Base-by-base conservation (phyloP, 1,140 invertebrate species). In the Andrena cerasifolii region DNA sequence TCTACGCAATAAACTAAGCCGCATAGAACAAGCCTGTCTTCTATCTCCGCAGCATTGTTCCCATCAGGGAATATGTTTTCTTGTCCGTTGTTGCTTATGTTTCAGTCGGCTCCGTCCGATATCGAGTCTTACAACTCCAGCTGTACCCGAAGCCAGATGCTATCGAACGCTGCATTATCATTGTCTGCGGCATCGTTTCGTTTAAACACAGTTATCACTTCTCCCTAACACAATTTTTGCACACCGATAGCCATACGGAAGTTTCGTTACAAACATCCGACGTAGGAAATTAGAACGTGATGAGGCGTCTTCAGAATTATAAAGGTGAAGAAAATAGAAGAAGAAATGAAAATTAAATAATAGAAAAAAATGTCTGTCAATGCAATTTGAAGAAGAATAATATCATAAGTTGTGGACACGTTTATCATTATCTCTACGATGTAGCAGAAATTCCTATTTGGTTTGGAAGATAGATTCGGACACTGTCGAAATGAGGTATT, bases 41-140 rank as follows among this genome's bases (percentile, higher is more conserved):
- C 68, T 72, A 72, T 72, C 54, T 72, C n/a, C 2, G 54, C 68
- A 26, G 68, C 59, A 72, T 72, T 72, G 68, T 72, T 72, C 36
- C 40, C 68, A 72, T 72, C 68, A 47, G 43, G 56, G 56, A 72
- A 72, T 72, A 72, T 24, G 68, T 72, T 72, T 49, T 61, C 68
- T 72, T 24, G 68, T 70, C 18, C 66, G 18, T 54, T 70, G 33
- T 56, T 54, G 49, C 36, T 40, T 70, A 56, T 16, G 68, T 61
- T 61, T 61, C 68, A 47, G 67, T 71, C 54, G 53, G 10, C 24
- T 40, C 54, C 26, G 31, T 71, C 16, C 54, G 54, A 72, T 61
- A 72, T 72, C 40, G 68, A 47, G 45, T 47, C 54, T 59, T 18
- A 24, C 40, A 14, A 21, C 56, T 36, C 68, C 26, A 45, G 28